Conservation (phyloP, 1,140 invertebrate species). For the Parapsyche elsis region DNA sequence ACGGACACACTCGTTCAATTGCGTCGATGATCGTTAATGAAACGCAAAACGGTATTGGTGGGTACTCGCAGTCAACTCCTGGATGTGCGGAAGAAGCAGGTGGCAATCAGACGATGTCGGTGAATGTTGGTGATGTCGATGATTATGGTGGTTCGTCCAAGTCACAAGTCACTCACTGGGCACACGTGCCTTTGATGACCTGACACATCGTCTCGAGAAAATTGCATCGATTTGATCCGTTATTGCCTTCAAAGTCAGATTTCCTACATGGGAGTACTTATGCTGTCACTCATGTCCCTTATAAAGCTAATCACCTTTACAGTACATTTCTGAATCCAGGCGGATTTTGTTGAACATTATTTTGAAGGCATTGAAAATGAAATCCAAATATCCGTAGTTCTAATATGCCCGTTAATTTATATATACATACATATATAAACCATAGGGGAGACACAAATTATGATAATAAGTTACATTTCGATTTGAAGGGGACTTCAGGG, state of each 20-base stretch:
- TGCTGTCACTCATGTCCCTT: too few relatives aligned
- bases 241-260: background rate
- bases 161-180: background rate
- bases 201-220: background rate
- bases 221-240: background rate
- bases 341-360: too few relatives aligned
- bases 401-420: too few relatives aligned
- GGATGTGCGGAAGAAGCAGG: background rate
- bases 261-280: too few relatives aligned
- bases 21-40: slow-evolving; percentile 3
- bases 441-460: too few relatives aligned
- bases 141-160: background rate
- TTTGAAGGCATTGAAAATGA: too few relatives aligned
- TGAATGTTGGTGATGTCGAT: background rate
- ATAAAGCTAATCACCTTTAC: too few relatives aligned
- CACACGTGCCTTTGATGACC: slow-evolving; percentile 5
- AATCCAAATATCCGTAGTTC: too few relatives aligned
- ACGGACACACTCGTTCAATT: background rate
- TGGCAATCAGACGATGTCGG: slow-evolving; percentile 14
- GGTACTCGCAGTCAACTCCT: background rate
- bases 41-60: background rate
- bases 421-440: too few relatives aligned
- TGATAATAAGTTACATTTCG: too few relatives aligned
- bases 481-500: too few relatives aligned
- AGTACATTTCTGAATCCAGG: too few relatives aligned